phyloP scores from a whole-genome alignment of 2,113 vertebrate genomes.

The Salvelinus sp. region DNA sequence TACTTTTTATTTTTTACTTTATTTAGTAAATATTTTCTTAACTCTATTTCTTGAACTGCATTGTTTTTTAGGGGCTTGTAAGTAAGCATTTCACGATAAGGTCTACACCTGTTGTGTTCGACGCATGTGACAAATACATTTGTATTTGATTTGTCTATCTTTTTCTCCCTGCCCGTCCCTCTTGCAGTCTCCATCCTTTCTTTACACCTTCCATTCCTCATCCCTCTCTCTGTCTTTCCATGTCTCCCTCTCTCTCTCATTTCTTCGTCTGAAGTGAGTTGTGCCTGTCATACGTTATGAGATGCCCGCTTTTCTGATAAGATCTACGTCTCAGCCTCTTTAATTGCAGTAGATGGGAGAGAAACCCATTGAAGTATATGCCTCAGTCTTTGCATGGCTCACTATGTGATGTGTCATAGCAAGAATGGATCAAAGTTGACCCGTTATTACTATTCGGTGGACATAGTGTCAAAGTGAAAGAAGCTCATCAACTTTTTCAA shows the following conservation, averaged over 20 bases:
- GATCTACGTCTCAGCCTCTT: not conserved
- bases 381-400: conserved; percentile 1
- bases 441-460: conserved; percentile 30
- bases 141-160: not conserved
- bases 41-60: too few species aligned
- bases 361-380: not conserved
- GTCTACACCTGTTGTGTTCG: too few species aligned
- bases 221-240: not conserved
- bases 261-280: not conserved
- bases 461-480: conserved; percentile 5
- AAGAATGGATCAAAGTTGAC: conserved; percentile 28
- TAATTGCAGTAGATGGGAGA: conserved; percentile 31
- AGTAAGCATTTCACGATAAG: too few species aligned
- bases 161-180: conserved; percentile 1
- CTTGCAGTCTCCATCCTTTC: not conserved
- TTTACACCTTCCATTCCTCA: not conserved
- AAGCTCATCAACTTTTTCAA: conserved; percentile 6
- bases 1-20: too few species aligned
- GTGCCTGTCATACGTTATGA: conserved; percentile 4
- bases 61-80: too few species aligned
- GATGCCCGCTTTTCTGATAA: not conserved
- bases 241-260: not conserved
- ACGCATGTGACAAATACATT: too few species aligned
- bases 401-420: not conserved
- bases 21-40: too few species aligned